phyloP scores from a whole-genome alignment of 1,140 invertebrate species.

The Gonioctena quinquepunctata region DNA sequence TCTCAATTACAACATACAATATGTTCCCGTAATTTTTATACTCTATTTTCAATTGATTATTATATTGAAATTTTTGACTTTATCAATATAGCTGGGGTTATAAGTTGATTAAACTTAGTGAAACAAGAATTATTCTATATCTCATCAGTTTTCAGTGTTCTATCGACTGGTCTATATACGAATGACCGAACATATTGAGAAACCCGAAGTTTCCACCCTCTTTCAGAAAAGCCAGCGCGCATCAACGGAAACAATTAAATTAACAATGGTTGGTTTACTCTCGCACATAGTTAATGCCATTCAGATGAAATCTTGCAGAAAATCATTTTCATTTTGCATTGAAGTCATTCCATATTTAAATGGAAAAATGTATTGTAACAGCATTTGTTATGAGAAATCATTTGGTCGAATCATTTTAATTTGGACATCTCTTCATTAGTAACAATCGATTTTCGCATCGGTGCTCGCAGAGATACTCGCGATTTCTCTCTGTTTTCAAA shows the following conservation, averaged over 20 bases:
- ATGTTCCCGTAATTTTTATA: no score
- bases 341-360: conserved; percentile 46
- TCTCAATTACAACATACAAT: no score
- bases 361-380: conserved; percentile 37
- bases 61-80: no score
- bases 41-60: no score
- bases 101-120: no score
- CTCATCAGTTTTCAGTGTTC: no score
- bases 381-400: conserved; percentile 27
- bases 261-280: conserved; percentile 54
- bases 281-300: conserved; percentile 41
- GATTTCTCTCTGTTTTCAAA: background rate
- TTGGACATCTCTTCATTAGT: background rate
- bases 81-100: no score
- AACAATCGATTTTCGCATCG: conserved; percentile 1
- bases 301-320: conserved; percentile 53
- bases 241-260: conserved; percentile 56
- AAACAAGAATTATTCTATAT: no score
- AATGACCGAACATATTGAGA: conserved; percentile 31
- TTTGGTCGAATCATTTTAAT: conserved; percentile 21
- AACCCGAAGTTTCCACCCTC: conserved; percentile 37
- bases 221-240: conserved; percentile 41
- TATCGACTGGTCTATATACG: conserved; percentile 15
- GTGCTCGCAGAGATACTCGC: background rate
- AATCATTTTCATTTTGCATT: conserved; percentile 51